These are phyloP conservation scores for Margarornis squamiger DNA, from an alignment of 2,797 vertebrate genomes.

Conservation along the genomic window DNA sequence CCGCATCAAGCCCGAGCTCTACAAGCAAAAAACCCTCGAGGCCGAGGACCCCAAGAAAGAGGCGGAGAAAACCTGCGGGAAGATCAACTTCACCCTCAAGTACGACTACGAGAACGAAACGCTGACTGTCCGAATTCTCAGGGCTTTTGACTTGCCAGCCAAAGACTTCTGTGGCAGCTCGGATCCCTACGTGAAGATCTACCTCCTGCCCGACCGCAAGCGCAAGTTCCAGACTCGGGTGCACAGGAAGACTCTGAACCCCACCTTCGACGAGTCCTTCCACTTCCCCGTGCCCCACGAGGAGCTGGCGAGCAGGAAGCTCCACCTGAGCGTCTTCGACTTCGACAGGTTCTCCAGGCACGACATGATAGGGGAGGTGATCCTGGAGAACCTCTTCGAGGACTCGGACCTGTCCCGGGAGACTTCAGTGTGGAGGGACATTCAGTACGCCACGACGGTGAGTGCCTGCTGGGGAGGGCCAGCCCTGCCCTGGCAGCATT, in stretches of 20 bases:
- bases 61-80: constrained; percentile 88
- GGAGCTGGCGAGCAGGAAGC: constrained; percentile 88
- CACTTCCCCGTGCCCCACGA: constrained; percentile 95
- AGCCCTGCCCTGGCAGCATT: fast-evolving
- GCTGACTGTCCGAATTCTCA: constrained; percentile 89
- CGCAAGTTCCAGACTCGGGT: constrained; percentile 97
- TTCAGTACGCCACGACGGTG: constrained; percentile 93
- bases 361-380: constrained; percentile 98
- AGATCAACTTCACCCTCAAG: constrained; percentile 94
- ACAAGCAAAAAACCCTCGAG: constrained; percentile 90
- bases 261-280: constrained; percentile 93
- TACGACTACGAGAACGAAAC: constrained; percentile 95
- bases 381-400: constrained; percentile 95
- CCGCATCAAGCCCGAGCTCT: constrained; percentile 95
- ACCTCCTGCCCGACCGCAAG: constrained; percentile 96
- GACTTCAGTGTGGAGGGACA: constrained; percentile 95
- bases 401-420: constrained; percentile 92
- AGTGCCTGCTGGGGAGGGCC: constrained; percentile 64
- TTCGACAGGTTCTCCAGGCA: constrained; percentile 97
- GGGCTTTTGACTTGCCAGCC: constrained; percentile 92
- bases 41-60: constrained; percentile 87
- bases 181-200: constrained; percentile 97
- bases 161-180: constrained; percentile 98
- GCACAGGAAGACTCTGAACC: constrained; percentile 96
- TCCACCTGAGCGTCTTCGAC: constrained; percentile 97